Conservation (phyloP, 2,888 invertebrate genomes). For the Drosophila rubida region DNA sequence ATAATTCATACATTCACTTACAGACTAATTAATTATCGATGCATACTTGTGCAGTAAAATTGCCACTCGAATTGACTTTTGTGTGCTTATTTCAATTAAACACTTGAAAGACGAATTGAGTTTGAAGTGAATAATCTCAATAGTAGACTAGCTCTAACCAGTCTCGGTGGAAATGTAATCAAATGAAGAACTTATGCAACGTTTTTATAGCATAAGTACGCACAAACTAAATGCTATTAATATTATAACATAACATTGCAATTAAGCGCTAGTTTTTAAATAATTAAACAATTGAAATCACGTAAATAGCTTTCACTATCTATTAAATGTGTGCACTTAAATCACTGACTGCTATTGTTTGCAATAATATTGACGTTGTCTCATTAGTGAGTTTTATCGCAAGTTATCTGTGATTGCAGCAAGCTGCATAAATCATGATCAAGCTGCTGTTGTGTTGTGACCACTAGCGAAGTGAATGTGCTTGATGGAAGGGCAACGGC, state of each 20-base stretch:
- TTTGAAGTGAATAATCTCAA: neutral
- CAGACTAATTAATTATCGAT: neutral
- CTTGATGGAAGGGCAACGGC: neutral
- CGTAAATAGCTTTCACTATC: no score
- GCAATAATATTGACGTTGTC: no score
- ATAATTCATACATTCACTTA: neutral
- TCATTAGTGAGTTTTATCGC: neutral
- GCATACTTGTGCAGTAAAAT: neutral
- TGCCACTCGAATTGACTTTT: neutral
- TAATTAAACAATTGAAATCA: no score
- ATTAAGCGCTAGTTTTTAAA: no score
- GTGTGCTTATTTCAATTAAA: constrained; percentile 2
- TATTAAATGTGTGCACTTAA: no score
- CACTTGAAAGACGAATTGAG: neutral
- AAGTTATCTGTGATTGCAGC: neutral
- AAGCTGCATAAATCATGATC: neutral
- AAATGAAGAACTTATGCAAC: no score
- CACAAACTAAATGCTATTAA: no score
- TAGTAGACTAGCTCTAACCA: no score
- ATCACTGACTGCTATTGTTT: no score
- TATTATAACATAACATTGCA: no score
- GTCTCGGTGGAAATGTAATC: no score
- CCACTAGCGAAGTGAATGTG: neutral
- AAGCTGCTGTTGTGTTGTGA: neutral
- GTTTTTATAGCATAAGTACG: no score